Evolutionary conservation across 2,888 invertebrate genomes (phyloP).

Genomic region (Patella pellucida): DNA sequence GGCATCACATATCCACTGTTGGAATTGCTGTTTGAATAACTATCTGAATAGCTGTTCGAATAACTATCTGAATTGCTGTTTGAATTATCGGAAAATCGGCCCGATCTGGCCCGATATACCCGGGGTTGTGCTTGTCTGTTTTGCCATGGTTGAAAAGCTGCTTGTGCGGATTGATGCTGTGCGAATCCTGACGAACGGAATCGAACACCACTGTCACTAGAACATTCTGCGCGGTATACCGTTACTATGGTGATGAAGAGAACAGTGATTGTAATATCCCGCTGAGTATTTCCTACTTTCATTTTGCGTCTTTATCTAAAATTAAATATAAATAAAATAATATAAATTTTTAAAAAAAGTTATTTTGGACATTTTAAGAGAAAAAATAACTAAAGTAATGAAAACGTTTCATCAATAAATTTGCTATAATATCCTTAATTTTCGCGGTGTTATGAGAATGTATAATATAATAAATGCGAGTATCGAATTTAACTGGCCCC

Average conservation of each 20-base stretch:
- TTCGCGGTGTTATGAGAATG: too few species aligned
- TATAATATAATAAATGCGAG: too few species aligned
- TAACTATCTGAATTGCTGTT: background rate
- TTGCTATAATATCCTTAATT: too few species aligned
- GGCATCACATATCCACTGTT: background rate
- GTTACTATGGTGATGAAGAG: background rate
- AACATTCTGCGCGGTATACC: background rate
- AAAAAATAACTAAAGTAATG: too few species aligned
- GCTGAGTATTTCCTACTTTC: background rate
- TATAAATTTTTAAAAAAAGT: too few species aligned
- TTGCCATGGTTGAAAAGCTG: conserved; percentile 1
- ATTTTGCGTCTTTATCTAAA: too few species aligned
- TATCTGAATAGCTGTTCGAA: background rate
- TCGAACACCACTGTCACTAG: background rate
- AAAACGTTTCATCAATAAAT: too few species aligned
- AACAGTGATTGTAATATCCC: background rate
- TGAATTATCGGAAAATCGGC: background rate
- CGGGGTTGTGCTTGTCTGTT: background rate
- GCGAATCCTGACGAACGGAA: background rate
- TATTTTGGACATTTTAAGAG: too few species aligned
- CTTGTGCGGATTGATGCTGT: background rate
- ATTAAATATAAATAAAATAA: too few species aligned
- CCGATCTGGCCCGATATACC: background rate
- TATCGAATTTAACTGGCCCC: too few species aligned
- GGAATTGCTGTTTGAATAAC: too few species aligned